A percentile compares a stretch with the other conserved stretches of the same genome.
Evolutionary conservation across 2,888 invertebrate species (phyloP).

Genomic region (Stenurella melanura): DNA sequence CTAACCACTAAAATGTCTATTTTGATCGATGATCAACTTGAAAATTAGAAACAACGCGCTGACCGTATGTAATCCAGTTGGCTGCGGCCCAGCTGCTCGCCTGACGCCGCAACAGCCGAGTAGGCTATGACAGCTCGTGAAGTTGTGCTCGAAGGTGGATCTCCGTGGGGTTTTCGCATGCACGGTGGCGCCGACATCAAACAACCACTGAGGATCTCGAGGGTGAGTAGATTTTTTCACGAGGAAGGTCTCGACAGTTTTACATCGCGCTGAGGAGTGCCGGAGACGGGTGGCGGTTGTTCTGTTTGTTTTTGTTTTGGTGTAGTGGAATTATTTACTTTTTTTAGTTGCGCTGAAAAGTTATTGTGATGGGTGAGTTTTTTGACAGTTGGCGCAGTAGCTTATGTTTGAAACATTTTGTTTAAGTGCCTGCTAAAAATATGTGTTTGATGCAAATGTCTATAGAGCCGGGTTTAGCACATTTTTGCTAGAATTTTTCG

Average conservation of each 20-base stretch:
- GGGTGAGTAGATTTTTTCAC: slow-evolving; percentile 76
- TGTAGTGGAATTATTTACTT: slow-evolving; percentile 14
- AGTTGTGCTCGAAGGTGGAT: slow-evolving; percentile 86
- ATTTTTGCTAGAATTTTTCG: too few relatives aligned
- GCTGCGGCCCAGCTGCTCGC: slow-evolving; percentile 58
- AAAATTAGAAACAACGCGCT: slow-evolving; percentile 42
- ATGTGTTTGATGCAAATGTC: too few relatives aligned
- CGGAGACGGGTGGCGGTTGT: not conserved
- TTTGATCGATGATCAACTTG: slow-evolving; percentile 60
- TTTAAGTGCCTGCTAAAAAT: too few relatives aligned
- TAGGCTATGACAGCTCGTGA: slow-evolving; percentile 81
- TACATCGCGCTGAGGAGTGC: not conserved
- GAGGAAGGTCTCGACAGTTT: not conserved
- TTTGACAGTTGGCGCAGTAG: slow-evolving; percentile 7
- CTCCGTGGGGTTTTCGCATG: slow-evolving; percentile 93
- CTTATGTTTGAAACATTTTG: not conserved
- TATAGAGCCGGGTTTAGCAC: too few relatives aligned
- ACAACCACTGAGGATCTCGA: slow-evolving; percentile 86
- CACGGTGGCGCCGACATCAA: slow-evolving; percentile 88
- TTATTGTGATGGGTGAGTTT: slow-evolving; percentile 8
- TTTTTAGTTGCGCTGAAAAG: slow-evolving; percentile 16
- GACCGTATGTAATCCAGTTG: slow-evolving; percentile 56
- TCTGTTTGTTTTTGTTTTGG: slow-evolving; percentile 1
- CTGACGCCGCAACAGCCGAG: slow-evolving; percentile 45
- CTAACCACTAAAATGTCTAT: slow-evolving; percentile 52